phyloP scores from a whole-genome alignment of 2,888 invertebrate species.

The Caenorhabditis doughertyi region DNA sequence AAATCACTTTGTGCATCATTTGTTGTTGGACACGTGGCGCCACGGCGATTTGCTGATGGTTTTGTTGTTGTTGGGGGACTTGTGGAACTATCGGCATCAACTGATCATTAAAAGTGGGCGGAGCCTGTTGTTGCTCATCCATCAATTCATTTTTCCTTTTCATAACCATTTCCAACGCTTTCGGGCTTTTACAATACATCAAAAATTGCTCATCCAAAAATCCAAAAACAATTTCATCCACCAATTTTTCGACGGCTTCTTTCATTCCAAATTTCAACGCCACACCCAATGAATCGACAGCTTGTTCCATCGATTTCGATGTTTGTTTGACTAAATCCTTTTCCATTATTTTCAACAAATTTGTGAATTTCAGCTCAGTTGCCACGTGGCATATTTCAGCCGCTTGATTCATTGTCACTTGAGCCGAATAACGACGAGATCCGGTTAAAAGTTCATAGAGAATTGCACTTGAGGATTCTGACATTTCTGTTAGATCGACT shows the following conservation, averaged over 20 bases:
- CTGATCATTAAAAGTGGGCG: neutral
- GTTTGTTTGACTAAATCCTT: constrained; percentile 11
- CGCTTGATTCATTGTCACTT: constrained; percentile 10
- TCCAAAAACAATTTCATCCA: constrained; percentile 47
- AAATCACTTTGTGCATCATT: constrained; percentile 20
- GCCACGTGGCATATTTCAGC: constrained; percentile 42
- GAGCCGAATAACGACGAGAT: neutral
- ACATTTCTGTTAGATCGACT: constrained; percentile 33
- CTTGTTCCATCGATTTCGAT: constrained; percentile 20
- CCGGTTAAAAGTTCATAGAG: constrained; percentile 32
- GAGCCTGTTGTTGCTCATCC: neutral
- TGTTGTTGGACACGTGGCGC: neutral
- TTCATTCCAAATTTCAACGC: constrained; percentile 22
- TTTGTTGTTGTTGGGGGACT: neutral
- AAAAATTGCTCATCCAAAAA: constrained; percentile 12
- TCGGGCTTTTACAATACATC: constrained; percentile 31
- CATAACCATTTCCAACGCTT: constrained; percentile 23
- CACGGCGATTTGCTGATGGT: neutral
- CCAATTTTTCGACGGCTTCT: constrained; percentile 45
- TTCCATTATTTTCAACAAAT: constrained; percentile 43
- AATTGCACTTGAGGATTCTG: neutral
- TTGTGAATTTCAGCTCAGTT: constrained; percentile 19
- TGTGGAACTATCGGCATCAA: neutral
- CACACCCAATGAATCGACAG: constrained; percentile 38
- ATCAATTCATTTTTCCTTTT: constrained; percentile 5